Evolutionary conservation across 2,797 vertebrate species (phyloP).

Genomic region (Lindbergichthys nudifrons): DNA sequence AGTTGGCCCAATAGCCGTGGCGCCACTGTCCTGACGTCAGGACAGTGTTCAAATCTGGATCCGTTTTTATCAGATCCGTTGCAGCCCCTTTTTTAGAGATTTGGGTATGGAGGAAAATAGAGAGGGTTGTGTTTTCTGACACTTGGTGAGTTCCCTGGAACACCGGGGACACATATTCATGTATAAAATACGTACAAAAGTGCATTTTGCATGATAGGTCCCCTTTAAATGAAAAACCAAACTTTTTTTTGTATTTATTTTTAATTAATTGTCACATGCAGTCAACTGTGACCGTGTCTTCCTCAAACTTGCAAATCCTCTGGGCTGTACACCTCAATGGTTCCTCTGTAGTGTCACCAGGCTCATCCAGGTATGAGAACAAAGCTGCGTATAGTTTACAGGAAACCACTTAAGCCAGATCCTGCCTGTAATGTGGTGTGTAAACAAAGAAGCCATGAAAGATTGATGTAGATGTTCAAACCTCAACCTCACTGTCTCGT

Average conservation of each 20-base stretch:
- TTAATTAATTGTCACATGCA: background rate
- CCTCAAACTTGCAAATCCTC: conserved; percentile 21
- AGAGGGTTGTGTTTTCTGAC: too few species aligned
- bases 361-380: conserved; percentile 58
- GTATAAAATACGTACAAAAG: too few species aligned
- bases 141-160: too few species aligned
- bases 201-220: too few species aligned
- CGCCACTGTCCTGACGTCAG: too few species aligned
- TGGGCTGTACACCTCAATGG: conserved; percentile 13
- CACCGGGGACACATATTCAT: too few species aligned
- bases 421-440: conserved; percentile 70
- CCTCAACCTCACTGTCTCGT: conserved; percentile 56
- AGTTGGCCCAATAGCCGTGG: too few species aligned
- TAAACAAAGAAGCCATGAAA: conserved; percentile 82
- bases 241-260: background rate
- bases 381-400: conserved; percentile 71
- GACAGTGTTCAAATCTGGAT: too few species aligned
- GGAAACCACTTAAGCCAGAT: conserved; percentile 74
- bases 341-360: conserved; percentile 30
- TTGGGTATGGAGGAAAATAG: too few species aligned
- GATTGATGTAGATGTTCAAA: conserved; percentile 78
- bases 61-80: too few species aligned
- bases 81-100: too few species aligned
- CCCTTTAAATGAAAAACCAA: background rate
- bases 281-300: background rate